These are phyloP conservation scores for Progne subis DNA, from an alignment of 2,113 vertebrate genomes.

Conservation along the genomic window DNA sequence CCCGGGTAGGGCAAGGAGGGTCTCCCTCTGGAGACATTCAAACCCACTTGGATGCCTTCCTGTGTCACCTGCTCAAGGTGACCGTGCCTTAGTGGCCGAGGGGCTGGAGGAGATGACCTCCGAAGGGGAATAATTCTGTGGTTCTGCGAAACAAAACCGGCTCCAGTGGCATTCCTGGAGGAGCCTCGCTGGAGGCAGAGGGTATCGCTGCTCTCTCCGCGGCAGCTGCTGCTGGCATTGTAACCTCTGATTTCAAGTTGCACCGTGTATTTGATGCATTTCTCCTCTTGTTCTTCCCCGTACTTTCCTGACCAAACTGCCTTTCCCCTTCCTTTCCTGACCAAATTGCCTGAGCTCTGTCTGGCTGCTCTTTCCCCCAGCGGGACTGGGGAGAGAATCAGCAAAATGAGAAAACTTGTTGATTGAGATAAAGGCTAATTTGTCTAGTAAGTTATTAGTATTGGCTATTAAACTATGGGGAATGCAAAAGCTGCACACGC, in stretches of 20 bases:
- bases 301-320: neutral
- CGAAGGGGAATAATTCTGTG: no score
- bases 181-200: neutral
- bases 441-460: neutral
- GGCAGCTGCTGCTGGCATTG: neutral
- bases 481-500: neutral
- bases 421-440: neutral
- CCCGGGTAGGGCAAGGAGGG: no score
- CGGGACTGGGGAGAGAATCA: neutral
- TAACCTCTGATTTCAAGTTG: neutral
- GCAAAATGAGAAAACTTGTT: neutral
- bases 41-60: neutral
- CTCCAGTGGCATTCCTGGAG: no score
- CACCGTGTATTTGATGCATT: neutral
- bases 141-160: neutral
- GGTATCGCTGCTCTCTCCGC: neutral
- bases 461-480: neutral
- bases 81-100: no score
- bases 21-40: neutral
- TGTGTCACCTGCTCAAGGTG: neutral
- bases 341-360: neutral
- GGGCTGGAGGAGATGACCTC: no score
- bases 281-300: neutral
- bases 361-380: neutral
- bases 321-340: neutral